Evolutionary conservation across 2,113 vertebrate species (phyloP), one percentile per base, ranked within the genome.

Genomic region (Heliornis fulica): DNA sequence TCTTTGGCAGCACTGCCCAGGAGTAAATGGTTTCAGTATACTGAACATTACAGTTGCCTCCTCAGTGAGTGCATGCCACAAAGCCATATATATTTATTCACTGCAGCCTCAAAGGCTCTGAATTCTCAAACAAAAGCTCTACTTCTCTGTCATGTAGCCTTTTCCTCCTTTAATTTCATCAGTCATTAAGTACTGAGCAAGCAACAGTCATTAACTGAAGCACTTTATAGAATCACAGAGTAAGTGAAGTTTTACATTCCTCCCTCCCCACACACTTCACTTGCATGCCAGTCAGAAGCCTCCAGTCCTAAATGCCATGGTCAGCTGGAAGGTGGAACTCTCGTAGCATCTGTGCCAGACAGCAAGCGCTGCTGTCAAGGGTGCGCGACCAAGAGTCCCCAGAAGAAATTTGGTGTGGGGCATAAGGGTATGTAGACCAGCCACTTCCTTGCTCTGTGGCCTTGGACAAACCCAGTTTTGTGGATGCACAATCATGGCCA

Each of bases 401-500:
- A 34, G 38, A 22, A 14, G 54, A 43, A 34, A 12, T 38, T 18
- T 34, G 66, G 11, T 46, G 40, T 59, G 71, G 32, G 10, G 22
- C 6, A 4, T 5, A 1, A 51, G 31, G 32, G 20, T 7, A 7
- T 17, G 21, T 3, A 38, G 59, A 25, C 10, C 26, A 78, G 50
- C 31, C 22, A 3, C 1, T 31, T 34, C 32, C 29, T 51, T 22
- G 5, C 36, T 26, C 61, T 43, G 34, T 29, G 61, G 28, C 21
- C 45, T 11, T 32, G 18, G 63, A 53, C 16, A 38, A 1, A 28
- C 9, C 26, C 19, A 36, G 14, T 46, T 31, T 5, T 51, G 53
- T 2, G 28, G 43, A 13, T 57, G 69, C 13, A 20, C 0, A 20
- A 53, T 31, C 16, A 5, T 0, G 3, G 53, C 31, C 23, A 8